Conservation (phyloP, 2,797 vertebrate species). For the Sebastes nivosus region DNA sequence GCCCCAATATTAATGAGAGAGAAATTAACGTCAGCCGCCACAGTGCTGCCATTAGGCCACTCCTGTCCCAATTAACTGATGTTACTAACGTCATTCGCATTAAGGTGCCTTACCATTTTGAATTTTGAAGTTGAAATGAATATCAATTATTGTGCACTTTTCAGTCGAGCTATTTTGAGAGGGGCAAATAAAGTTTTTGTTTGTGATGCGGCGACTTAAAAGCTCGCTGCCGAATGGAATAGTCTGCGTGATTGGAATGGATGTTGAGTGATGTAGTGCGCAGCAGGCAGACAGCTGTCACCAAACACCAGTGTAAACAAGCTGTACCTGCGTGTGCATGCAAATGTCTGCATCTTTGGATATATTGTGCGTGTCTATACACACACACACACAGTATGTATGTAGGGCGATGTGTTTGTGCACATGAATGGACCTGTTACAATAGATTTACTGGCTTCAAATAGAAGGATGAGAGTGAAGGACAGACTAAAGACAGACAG, state of each 20-base stretch:
- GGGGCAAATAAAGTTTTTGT: slow-evolving; percentile 22
- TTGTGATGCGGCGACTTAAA: slow-evolving; percentile 4
- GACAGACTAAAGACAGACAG: slow-evolving; percentile 13
- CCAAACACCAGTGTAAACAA: slow-evolving; percentile 4
- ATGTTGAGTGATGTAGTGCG: neutral
- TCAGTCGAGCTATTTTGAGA: slow-evolving; percentile 5
- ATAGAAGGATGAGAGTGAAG: neutral
- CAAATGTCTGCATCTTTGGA: neutral
- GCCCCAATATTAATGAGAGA: slow-evolving; percentile 67
- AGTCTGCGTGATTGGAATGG: neutral
- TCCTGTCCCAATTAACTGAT: slow-evolving; percentile 70
- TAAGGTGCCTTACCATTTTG: slow-evolving; percentile 12
- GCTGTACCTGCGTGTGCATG: slow-evolving; percentile 4
- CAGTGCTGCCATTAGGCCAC: slow-evolving; percentile 58
- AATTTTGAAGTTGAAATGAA: slow-evolving; percentile 23
- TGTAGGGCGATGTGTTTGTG: neutral
- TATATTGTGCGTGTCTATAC: neutral
- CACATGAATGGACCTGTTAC: neutral
- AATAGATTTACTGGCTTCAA: slow-evolving; percentile 5
- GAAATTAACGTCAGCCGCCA: slow-evolving; percentile 58
- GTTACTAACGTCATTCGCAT: slow-evolving; percentile 52
- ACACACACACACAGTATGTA: neutral
- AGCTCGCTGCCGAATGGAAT: neutral
- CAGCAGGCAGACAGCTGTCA: slow-evolving; percentile 24
- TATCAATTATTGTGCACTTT: slow-evolving; percentile 16